Conservation (phyloP, 2,797 vertebrate species). For the Darevskia nairensis region DNA sequence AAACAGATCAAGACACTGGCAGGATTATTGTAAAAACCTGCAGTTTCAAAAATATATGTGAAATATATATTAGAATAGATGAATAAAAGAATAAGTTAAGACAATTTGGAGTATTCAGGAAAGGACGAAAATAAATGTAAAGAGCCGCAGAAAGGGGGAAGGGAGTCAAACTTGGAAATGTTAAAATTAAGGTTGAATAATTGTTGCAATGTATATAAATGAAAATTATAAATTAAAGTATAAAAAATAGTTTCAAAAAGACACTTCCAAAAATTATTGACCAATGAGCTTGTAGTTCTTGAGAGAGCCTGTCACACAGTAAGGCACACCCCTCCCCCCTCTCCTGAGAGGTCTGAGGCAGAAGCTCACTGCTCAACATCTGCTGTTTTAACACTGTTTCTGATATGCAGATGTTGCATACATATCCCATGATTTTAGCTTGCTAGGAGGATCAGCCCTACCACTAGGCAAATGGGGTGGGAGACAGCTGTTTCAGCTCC, state of each 20-base stretch:
- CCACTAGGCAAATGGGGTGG: not conserved
- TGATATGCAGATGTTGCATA: not conserved
- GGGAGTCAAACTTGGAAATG: no score
- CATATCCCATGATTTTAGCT: slow-evolving; percentile 1
- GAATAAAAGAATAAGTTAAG: no score
- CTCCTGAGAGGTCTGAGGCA: not conserved
- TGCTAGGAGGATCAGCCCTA: not conserved
- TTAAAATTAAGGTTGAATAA: no score
- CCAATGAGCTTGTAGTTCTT: not conserved
- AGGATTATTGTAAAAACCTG: no score
- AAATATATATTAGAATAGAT: no score
- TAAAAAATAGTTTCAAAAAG: not conserved
- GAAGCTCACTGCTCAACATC: not conserved
- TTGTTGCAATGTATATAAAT: no score
- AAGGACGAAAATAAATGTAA: no score
- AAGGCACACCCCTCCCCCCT: not conserved
- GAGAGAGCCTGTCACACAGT: not conserved
- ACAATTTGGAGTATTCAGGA: no score
- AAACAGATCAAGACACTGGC: no score
- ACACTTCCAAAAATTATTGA: not conserved
- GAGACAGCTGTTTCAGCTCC: not conserved
- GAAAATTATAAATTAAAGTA: no score
- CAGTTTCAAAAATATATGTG: no score
- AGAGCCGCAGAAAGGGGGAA: no score
- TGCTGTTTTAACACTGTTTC: not conserved